A percentile compares a stretch with the other conserved stretches of the same genome.
Evolutionary conservation across 2,797 vertebrate genomes (phyloP).

Genomic region (Leptoclinus maculatus): DNA sequence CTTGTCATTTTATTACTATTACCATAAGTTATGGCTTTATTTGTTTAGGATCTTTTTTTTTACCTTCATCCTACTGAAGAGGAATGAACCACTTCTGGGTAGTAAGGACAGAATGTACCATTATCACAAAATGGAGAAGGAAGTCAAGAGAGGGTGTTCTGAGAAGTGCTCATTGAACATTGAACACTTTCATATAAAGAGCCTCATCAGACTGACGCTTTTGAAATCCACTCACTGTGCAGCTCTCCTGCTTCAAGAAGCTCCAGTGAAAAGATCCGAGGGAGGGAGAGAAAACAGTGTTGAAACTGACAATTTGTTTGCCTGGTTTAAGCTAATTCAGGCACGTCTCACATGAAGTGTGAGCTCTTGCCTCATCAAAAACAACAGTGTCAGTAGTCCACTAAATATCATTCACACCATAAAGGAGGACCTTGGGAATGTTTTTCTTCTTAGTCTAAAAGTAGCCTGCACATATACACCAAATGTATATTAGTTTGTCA

Average conservation of each 20-base stretch:
- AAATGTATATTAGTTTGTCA: constrained; percentile 59
- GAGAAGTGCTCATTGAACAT: constrained; percentile 40
- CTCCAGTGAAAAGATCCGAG: constrained; percentile 23
- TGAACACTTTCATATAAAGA: constrained; percentile 53
- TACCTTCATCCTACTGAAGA: constrained; percentile 25
- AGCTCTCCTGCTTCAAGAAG: constrained; percentile 32
- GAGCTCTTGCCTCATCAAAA: constrained; percentile 14
- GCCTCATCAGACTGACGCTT: constrained; percentile 35
- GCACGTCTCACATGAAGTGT: constrained; percentile 22
- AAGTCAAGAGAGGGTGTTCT: constrained; percentile 53
- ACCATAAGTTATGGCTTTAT: background rate
- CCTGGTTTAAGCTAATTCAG: constrained; percentile 29
- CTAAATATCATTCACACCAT: constrained; percentile 24
- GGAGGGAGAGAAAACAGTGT: constrained; percentile 27
- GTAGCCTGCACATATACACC: constrained; percentile 28
- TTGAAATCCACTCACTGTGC: constrained; percentile 58
- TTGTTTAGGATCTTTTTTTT: background rate
- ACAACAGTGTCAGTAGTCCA: background rate
- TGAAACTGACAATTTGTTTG: constrained; percentile 42
- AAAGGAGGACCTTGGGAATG: constrained; percentile 8
- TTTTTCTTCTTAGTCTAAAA: constrained; percentile 56
- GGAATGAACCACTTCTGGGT: constrained; percentile 30
- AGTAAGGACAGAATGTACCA: constrained; percentile 35
- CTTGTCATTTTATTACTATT: constrained; percentile 7
- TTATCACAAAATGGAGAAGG: constrained; percentile 36